A percentile compares a stretch with the other conserved stretches of the same genome.
Evolutionary conservation across 2,113 vertebrate species (phyloP).

Genomic region (Myrmecobius fasciatus): DNA sequence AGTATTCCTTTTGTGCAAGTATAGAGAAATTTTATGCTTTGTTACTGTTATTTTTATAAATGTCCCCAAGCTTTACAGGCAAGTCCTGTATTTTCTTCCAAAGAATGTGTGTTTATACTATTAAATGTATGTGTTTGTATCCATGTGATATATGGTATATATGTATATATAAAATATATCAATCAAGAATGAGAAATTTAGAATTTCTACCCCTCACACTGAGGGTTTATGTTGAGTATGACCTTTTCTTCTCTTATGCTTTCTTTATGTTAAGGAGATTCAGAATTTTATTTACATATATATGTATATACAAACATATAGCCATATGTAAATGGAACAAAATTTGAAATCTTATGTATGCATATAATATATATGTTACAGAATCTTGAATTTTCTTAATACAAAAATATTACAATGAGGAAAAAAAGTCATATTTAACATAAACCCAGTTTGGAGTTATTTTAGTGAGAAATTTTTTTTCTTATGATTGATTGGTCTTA

Average conservation of each 20-base stretch:
- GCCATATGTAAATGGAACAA: neutral
- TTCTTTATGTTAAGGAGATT: neutral
- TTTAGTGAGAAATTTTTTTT: neutral
- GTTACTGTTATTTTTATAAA: neutral
- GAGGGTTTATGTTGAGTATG: neutral
- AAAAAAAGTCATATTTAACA: neutral
- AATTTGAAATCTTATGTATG: neutral
- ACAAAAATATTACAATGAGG: neutral
- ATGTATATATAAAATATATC: neutral
- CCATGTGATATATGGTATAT: neutral
- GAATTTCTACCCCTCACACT: neutral
- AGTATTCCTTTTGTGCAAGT: slow-evolving; percentile 26
- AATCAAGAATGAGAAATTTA: neutral
- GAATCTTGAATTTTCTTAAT: neutral
- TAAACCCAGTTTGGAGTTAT: neutral
- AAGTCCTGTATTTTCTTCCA: neutral
- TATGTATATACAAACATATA: neutral
- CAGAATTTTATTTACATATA: neutral
- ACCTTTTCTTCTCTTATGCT: neutral
- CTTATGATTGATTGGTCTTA: neutral
- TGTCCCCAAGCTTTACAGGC: neutral
- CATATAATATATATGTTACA: neutral
- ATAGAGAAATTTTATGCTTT: neutral
- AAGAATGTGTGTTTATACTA: neutral
- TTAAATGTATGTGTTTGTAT: neutral